A percentile compares a stretch with the other conserved stretches of the same genome.
Evolutionary conservation across 1,140 invertebrate genomes (phyloP).

Genomic region (Charaxes varanes): DNA sequence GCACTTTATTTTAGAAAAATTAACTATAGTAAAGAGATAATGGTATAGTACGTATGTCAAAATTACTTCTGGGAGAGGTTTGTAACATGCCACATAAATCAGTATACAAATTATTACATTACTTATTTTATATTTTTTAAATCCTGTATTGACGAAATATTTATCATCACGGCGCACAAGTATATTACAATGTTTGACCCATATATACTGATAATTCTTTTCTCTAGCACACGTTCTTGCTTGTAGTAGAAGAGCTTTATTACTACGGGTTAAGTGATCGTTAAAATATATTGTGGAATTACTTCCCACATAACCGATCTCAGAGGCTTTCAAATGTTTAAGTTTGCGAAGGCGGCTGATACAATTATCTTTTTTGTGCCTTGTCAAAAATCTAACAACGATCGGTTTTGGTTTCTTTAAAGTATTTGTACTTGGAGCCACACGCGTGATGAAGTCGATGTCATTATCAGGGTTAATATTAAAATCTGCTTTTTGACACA

Average conservation of each 20-base stretch:
- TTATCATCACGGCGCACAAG: conserved; percentile 11
- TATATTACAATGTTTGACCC: conserved; percentile 16
- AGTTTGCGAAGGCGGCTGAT: conserved; percentile 7
- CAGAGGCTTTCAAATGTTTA: conserved; percentile 8
- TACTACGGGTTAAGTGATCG: conserved; percentile 12
- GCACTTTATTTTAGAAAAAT: no score
- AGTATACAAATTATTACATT: no score
- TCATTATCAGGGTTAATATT: conserved; percentile 9
- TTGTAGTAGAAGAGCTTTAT: conserved; percentile 5
- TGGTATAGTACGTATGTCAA: no score
- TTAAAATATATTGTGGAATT: conserved; percentile 13
- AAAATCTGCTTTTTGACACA: conserved; percentile 10
- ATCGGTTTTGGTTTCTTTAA: conserved; percentile 14
- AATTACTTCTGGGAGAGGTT: no score
- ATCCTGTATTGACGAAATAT: conserved; percentile 6
- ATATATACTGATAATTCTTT: conserved; percentile 9
- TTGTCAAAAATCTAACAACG: conserved; percentile 7
- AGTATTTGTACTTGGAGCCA: conserved; percentile 6
- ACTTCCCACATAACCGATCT: conserved; percentile 7
- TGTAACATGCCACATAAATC: no score
- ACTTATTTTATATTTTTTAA: conserved; percentile 18
- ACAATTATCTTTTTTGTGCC: conserved; percentile 13
- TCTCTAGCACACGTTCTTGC: conserved; percentile 6
- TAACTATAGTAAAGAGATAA: no score
- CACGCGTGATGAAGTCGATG: conserved; percentile 13